phyloP scores from a whole-genome alignment of 2,113 vertebrate genomes.

The Indicator indicator region DNA sequence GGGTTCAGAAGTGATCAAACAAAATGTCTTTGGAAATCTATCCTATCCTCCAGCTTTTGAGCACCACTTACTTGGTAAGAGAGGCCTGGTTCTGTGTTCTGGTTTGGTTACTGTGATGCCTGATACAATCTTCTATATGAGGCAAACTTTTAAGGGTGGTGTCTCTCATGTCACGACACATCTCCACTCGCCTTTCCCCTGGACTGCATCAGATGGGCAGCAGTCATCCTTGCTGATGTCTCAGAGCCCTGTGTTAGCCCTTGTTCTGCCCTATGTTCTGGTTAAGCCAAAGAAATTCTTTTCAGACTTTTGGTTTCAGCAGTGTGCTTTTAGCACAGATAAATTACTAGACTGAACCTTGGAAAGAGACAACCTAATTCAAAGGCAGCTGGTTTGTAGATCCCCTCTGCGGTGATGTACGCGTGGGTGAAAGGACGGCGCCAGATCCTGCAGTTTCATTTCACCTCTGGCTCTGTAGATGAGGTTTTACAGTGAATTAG shows the following conservation, averaged over 20 bases:
- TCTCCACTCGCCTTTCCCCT: too few species aligned
- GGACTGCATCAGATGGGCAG: too few species aligned
- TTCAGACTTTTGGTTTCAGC: not conserved
- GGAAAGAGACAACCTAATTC: not conserved
- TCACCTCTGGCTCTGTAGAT: not conserved
- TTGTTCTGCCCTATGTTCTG: not conserved
- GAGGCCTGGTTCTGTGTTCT: fast-evolving
- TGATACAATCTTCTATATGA: too few species aligned
- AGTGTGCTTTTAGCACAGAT: not conserved
- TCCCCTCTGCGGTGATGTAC: not conserved
- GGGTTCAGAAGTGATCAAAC: not conserved
- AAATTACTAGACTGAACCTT: not conserved
- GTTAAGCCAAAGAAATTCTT: not conserved
- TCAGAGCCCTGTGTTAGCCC: not conserved
- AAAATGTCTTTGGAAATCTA: not conserved
- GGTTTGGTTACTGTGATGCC: not conserved
- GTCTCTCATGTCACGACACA: fast-evolving
- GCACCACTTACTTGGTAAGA: not conserved
- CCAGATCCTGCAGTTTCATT: not conserved
- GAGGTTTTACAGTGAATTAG: conserved; percentile 30
- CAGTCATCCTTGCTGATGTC: fast-evolving
- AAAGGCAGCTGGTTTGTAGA: not conserved
- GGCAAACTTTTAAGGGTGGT: not conserved
- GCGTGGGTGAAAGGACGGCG: not conserved
- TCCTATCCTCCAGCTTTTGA: not conserved